Conservation (phyloP, 2,888 invertebrate genomes). For the Psylliodes chrysocephalus region DNA sequence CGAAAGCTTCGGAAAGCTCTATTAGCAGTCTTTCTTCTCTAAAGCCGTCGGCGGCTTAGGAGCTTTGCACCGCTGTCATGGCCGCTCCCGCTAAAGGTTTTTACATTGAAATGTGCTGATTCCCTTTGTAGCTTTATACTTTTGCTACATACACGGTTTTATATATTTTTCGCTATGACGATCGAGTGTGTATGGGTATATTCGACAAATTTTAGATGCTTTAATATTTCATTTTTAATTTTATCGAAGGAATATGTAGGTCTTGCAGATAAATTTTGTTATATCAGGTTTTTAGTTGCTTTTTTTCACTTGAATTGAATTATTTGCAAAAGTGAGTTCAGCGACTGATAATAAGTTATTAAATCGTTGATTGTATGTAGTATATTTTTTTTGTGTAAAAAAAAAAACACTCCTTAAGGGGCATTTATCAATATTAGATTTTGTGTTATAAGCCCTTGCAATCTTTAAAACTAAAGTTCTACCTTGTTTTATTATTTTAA, state of each 20-base stretch:
- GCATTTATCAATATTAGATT: no score
- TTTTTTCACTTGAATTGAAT: no score
- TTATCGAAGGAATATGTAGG: background rate
- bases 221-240: background rate
- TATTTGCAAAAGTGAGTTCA: no score
- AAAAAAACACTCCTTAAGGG: no score
- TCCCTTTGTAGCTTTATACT: conserved; percentile 60
- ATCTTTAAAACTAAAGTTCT: no score
- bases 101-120: conserved; percentile 65
- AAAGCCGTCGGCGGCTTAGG: conserved; percentile 63
- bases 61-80: conserved; percentile 64
- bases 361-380: no score
- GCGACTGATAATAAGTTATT: no score
- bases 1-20: conserved; percentile 66
- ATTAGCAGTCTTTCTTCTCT: conserved; percentile 66
- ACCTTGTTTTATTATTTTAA: no score
- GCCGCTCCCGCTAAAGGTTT: conserved; percentile 61
- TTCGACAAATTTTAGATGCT: background rate
- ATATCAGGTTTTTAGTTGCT: no score
- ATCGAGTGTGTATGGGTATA: background rate
- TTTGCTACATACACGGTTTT: conserved; percentile 43
- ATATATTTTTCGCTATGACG: conserved; percentile 39
- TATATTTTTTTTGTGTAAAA: no score
- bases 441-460: no score
- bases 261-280: background rate